Evolutionary conservation across 2,797 vertebrate genomes (phyloP).

Genomic region (Salarias fasciatus): DNA sequence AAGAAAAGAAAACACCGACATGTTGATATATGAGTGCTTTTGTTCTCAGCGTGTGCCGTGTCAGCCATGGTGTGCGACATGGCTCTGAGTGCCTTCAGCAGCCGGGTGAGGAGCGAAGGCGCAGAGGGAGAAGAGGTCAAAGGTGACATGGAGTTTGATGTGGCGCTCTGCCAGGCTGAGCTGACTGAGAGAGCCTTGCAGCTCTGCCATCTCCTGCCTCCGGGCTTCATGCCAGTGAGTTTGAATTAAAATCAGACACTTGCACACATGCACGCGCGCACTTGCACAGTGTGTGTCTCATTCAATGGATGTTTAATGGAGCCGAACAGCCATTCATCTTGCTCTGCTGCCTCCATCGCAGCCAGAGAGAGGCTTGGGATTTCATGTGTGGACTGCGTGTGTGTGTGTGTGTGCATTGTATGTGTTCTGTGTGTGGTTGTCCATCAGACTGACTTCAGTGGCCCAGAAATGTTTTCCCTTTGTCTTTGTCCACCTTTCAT

Average conservation of each 20-base stretch:
- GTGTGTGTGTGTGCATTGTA: not conserved
- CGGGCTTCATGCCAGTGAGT: constrained; percentile 86
- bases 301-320: constrained; percentile 76
- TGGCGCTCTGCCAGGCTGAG: constrained; percentile 85
- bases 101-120: constrained; percentile 39
- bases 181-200: constrained; percentile 84
- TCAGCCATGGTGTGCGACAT: constrained; percentile 85
- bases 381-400: constrained; percentile 6
- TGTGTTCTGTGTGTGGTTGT: constrained; percentile 17
- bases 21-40: constrained; percentile 18
- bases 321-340: constrained; percentile 74
- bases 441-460: constrained; percentile 64
- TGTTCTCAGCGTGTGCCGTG: constrained; percentile 86
- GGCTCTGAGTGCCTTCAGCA: constrained; percentile 72
- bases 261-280: constrained; percentile 12
- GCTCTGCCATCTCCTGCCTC: constrained; percentile 88
- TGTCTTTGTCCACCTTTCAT: constrained; percentile 64
- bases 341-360: constrained; percentile 64
- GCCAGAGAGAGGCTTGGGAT: constrained; percentile 47
- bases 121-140: constrained; percentile 55
- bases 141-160: constrained; percentile 72
- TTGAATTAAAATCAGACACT: constrained; percentile 61
- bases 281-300: constrained; percentile 37
- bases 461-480: constrained; percentile 58
- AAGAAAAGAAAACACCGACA: not conserved